Evolutionary conservation across 2,113 vertebrate species (phyloP).

Genomic region (Myiozetetes cayanensis): DNA sequence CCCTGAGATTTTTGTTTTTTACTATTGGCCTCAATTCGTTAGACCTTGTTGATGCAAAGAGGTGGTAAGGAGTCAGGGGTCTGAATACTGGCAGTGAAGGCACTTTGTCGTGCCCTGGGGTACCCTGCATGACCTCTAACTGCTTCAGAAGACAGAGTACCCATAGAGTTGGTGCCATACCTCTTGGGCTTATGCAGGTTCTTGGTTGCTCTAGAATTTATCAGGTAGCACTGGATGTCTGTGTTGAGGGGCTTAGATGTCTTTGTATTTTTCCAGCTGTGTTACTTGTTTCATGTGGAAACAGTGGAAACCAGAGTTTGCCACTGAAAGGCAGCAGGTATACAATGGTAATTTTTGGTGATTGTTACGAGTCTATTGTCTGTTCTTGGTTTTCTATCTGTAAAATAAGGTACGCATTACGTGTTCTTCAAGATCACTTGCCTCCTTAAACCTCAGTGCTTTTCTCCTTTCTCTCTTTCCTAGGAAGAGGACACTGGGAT

Average conservation of each 20-base stretch:
- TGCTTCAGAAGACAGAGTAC: neutral
- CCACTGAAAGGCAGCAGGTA: neutral
- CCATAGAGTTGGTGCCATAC: neutral
- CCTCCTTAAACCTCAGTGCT: neutral
- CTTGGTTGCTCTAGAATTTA: neutral
- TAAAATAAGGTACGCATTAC: neutral
- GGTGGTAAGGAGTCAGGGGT: neutral
- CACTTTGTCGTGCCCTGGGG: neutral
- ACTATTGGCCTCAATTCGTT: neutral
- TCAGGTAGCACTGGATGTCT: neutral
- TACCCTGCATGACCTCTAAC: neutral
- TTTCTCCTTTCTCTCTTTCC: slow-evolving; percentile 37
- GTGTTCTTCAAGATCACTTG: neutral
- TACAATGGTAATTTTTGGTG: neutral
- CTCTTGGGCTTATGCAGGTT: neutral
- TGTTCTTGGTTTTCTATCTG: neutral
- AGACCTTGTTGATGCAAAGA: neutral
- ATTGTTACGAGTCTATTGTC: fast-evolving
- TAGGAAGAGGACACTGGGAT: slow-evolving; percentile 92
- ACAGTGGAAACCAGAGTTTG: neutral
- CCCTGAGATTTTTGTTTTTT: neutral
- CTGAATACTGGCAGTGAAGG: neutral
- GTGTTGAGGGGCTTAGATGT: neutral
- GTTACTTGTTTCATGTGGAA: neutral
- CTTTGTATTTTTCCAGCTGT: neutral